Conservation (phyloP, 2,113 vertebrate species). For the Actenoides lindsayi region DNA sequence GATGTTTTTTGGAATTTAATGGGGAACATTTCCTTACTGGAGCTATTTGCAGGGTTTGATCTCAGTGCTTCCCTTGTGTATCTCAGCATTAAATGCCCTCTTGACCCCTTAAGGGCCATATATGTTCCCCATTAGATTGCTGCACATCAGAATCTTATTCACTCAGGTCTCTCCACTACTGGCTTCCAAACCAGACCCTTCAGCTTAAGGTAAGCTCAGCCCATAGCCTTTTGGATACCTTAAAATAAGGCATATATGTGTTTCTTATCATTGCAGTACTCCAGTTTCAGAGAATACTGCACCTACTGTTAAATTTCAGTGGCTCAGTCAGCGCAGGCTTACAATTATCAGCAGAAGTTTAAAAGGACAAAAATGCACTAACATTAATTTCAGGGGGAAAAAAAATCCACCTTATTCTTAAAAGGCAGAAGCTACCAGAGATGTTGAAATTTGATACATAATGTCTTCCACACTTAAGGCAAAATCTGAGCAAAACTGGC, state of each 20-base stretch:
- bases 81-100: not conserved
- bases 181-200: not conserved
- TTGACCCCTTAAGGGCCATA: not conserved
- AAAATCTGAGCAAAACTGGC: not conserved
- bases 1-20: not conserved
- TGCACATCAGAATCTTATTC: not conserved
- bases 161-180: not conserved
- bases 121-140: not conserved
- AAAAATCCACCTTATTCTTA: not conserved
- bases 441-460: not conserved
- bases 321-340: not conserved
- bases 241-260: not conserved
- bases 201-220: not conserved
- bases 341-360: not conserved
- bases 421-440: not conserved
- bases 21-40: not conserved
- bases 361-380: not conserved
- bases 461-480: not conserved
- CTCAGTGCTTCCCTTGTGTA: not conserved
- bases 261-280: not conserved
- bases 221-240: not conserved
- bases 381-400: not conserved
- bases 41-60: not conserved
- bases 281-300: not conserved
- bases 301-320: not conserved